These are phyloP conservation scores for Lasiommata megera DNA, from an alignment of 2,888 invertebrate species.

Conservation along the genomic window DNA sequence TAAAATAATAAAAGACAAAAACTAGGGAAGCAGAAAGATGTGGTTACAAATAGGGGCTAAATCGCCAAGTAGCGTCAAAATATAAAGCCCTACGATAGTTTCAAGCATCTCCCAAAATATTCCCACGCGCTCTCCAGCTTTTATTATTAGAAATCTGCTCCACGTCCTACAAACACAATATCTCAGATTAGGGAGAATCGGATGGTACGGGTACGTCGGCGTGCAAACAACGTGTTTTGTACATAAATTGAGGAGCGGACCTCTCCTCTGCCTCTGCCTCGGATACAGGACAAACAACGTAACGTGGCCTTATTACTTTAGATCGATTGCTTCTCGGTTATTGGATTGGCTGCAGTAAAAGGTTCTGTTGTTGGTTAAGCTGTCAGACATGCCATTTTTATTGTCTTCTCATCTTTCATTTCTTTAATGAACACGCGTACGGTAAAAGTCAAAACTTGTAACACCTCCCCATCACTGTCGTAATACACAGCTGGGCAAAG, in stretches of 20 bases:
- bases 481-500: too few relatives aligned
- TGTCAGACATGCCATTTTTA: neutral
- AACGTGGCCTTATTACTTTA: constrained; percentile 38
- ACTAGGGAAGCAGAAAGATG: too few relatives aligned
- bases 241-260: constrained; percentile 41
- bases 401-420: neutral
- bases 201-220: constrained; percentile 34
- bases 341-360: constrained; percentile 16
- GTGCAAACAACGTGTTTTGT: constrained; percentile 46
- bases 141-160: constrained; percentile 39
- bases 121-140: neutral
- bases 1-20: too few relatives aligned
- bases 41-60: too few relatives aligned
- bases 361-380: neutral
- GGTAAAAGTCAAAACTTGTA: too few relatives aligned
- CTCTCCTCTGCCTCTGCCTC: constrained; percentile 30
- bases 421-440: too few relatives aligned
- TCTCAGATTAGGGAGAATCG: constrained; percentile 48
- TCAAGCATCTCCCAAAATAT: neutral
- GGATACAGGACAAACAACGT: constrained; percentile 42
- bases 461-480: too few relatives aligned
- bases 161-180: constrained; percentile 49
- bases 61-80: too few relatives aligned
- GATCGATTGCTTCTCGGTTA: constrained; percentile 30
- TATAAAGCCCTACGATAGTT: neutral